These are phyloP conservation scores for Heliconius himera DNA, from an alignment of 1,140 invertebrate genomes.

Conservation along the genomic window DNA sequence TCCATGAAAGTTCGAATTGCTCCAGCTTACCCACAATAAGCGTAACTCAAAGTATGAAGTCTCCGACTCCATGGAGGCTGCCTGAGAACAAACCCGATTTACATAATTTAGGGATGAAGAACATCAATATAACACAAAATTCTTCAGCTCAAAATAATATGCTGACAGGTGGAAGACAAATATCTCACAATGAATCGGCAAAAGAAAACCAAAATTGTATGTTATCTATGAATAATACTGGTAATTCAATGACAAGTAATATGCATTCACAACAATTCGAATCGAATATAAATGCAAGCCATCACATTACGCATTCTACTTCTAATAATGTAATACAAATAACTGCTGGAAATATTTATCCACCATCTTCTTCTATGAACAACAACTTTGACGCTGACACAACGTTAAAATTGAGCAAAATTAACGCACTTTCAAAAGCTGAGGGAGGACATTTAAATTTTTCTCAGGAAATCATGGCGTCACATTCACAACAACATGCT, in stretches of 20 bases:
- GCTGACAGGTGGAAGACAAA: constrained; percentile 48
- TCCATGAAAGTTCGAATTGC: constrained; percentile 68
- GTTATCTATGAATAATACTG: constrained; percentile 60
- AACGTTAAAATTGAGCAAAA: constrained; percentile 74
- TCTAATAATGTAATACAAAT: constrained; percentile 77
- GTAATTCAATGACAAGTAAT: constrained; percentile 53
- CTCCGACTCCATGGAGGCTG: constrained; percentile 75
- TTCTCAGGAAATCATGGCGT: constrained; percentile 76
- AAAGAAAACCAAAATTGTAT: constrained; percentile 70
- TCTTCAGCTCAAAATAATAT: constrained; percentile 60
- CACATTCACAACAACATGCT: constrained; percentile 72
- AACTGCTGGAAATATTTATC: constrained; percentile 73
- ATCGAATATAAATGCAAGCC: constrained; percentile 58
- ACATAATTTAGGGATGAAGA: constrained; percentile 9
- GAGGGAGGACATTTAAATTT: constrained; percentile 76
- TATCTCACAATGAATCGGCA: constrained; percentile 60
- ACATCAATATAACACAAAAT: constrained; percentile 44
- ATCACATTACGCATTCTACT: constrained; percentile 63
- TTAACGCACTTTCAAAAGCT: constrained; percentile 74
- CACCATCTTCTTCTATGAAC: constrained; percentile 66
- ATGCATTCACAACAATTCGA: constrained; percentile 71
- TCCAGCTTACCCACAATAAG: constrained; percentile 71
- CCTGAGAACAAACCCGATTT: constrained; percentile 60
- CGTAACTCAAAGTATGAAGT: constrained; percentile 74
- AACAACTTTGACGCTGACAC: constrained; percentile 75